Percentiles rank a stretch among this genome's conserved stretches.
These are phyloP conservation scores for Bhutanitis thaidina DNA, from an alignment of 2,888 invertebrate species.

Conservation along the genomic window DNA sequence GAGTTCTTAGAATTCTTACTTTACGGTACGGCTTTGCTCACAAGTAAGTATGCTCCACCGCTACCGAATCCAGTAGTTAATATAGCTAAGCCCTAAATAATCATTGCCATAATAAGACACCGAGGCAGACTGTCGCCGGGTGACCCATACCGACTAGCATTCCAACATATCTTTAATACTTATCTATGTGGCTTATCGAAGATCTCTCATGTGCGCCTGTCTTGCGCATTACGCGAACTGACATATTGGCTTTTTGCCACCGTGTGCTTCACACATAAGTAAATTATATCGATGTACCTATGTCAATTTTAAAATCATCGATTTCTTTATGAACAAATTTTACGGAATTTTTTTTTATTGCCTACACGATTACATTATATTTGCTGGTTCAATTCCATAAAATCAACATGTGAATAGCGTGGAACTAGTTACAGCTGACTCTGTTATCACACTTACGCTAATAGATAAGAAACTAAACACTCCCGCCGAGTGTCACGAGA, in stretches of 20 bases:
- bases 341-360: neutral
- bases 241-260: conserved; percentile 46
- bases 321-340: neutral
- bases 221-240: conserved; percentile 21
- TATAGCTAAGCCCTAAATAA: conserved; percentile 3
- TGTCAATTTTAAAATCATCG: neutral
- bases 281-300: conserved; percentile 9
- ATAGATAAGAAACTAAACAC: conserved; percentile 57
- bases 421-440: conserved; percentile 48
- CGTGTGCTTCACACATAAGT: conserved; percentile 29
- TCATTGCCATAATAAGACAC: neutral
- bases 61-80: too few relatives aligned
- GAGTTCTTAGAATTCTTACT: neutral
- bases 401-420: conserved; percentile 32
- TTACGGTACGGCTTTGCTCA: too few relatives aligned
- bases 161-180: conserved; percentile 12
- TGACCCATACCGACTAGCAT: conserved; percentile 10
- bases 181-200: conserved; percentile 5
- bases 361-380: neutral
- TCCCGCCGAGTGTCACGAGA: conserved; percentile 46
- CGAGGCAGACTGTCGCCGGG: neutral
- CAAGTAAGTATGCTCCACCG: too few relatives aligned
- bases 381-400: neutral
- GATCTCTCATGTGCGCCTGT: conserved; percentile 12
- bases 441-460: conserved; percentile 58